Percentiles rank a stretch among this genome's conserved stretches.
phyloP scores from a whole-genome alignment of 2,797 vertebrate species.

The Pitangus sulphuratus region DNA sequence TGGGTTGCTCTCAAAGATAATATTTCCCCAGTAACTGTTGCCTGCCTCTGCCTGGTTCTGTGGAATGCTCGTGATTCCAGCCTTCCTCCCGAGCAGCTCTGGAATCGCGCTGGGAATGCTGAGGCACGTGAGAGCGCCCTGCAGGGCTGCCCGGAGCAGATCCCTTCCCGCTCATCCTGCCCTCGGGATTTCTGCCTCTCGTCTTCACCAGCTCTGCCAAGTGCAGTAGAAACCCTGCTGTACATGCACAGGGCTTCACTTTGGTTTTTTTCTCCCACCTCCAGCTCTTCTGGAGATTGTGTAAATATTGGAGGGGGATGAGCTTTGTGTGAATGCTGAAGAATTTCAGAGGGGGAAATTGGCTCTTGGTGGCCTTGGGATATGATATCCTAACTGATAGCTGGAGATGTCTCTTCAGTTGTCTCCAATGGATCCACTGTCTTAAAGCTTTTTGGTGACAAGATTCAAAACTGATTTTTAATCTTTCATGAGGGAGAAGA shows the following conservation, averaged over 20 bases:
- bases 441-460: neutral
- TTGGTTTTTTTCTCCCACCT: rapidly evolving
- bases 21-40: neutral
- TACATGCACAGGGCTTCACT: neutral
- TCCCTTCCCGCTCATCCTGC: neutral
- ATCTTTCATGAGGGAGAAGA: neutral
- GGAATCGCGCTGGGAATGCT: rapidly evolving
- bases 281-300: neutral
- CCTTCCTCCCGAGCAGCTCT: neutral
- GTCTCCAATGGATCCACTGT: neutral
- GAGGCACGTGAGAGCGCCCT: rapidly evolving
- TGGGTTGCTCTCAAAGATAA: neutral
- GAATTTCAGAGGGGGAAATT: neutral
- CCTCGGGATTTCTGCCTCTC: neutral
- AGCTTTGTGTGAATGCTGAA: neutral
- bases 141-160: neutral
- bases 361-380: neutral
- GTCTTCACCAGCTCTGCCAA: neutral
- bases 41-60: neutral
- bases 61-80: rapidly evolving
- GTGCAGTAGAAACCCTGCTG: neutral
- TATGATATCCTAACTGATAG: neutral
- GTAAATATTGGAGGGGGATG: neutral
- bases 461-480: neutral
- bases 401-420: neutral